These are phyloP conservation scores for Marmota flaviventris DNA, from an alignment of 2,113 vertebrate genomes.

Conservation along the genomic window DNA sequence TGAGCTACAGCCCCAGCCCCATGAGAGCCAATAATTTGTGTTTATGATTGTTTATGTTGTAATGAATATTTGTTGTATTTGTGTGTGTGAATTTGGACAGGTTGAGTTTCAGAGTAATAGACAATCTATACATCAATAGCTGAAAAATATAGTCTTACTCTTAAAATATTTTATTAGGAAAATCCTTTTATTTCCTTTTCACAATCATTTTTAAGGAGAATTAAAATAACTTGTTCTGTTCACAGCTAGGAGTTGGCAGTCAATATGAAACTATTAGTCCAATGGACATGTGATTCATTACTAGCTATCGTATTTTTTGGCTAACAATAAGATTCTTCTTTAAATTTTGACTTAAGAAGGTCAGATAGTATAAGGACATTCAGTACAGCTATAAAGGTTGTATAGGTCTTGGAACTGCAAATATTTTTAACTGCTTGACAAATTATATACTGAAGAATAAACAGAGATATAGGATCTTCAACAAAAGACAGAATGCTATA, in stretches of 20 bases:
- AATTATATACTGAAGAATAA: background rate
- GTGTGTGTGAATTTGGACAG: background rate
- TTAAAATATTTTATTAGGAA: background rate
- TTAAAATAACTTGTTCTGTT: background rate
- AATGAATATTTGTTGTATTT: background rate
- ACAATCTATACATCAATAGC: background rate
- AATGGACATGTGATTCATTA: background rate
- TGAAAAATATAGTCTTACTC: background rate
- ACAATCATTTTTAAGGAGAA: background rate
- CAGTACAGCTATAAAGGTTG: background rate
- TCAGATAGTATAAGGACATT: background rate
- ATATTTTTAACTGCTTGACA: constrained; percentile 15
- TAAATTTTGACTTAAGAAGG: constrained; percentile 1
- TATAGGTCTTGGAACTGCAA: background rate
- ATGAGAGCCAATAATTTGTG: background rate
- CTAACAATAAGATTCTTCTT: background rate
- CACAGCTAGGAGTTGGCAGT: background rate
- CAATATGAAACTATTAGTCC: background rate
- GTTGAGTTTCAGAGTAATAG: background rate
- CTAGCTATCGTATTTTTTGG: background rate
- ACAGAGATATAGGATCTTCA: background rate
- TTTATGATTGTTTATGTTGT: background rate
- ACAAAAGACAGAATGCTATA: background rate
- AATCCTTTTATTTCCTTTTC: background rate
- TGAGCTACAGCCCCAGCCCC: too few species aligned